Conservation (phyloP, 2,113 vertebrate genomes). For the Agapornis roseicollis region DNA sequence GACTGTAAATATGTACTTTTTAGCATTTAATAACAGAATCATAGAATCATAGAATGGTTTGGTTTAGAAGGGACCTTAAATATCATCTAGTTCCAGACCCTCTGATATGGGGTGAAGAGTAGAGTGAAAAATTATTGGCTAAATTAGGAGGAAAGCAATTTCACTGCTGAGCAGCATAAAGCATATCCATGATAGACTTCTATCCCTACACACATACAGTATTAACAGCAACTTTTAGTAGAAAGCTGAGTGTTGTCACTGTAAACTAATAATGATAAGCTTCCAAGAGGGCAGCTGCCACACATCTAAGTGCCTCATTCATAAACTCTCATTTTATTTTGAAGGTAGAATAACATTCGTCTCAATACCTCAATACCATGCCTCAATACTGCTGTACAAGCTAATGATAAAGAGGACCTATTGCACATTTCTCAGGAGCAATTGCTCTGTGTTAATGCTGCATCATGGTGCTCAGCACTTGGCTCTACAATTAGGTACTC, state of each 20-base stretch:
- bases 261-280: not conserved
- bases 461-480: not conserved
- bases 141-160: constrained; percentile 5
- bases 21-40: not conserved
- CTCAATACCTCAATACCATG: not conserved
- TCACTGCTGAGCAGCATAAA: not conserved
- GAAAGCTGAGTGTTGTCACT: not conserved
- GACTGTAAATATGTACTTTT: not conserved
- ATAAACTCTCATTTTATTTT: constrained; percentile 12
- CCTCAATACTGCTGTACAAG: not conserved
- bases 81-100: not conserved
- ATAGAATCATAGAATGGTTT: not conserved
- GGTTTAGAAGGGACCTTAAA: not conserved
- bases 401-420: not conserved
- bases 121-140: not conserved
- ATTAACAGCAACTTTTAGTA: constrained; percentile 27
- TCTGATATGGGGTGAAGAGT: not conserved
- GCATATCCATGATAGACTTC: not conserved
- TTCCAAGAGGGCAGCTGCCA: constrained; percentile 21
- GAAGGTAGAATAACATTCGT: not conserved
- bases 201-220: not conserved
- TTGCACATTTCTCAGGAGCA: not conserved
- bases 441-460: not conserved
- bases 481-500: not conserved
- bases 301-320: not conserved